Percentiles rank a stretch among this genome's conserved stretches.
Conservation (phyloP, 2,113 vertebrate species). For the Brachypteracias leptosomus region DNA sequence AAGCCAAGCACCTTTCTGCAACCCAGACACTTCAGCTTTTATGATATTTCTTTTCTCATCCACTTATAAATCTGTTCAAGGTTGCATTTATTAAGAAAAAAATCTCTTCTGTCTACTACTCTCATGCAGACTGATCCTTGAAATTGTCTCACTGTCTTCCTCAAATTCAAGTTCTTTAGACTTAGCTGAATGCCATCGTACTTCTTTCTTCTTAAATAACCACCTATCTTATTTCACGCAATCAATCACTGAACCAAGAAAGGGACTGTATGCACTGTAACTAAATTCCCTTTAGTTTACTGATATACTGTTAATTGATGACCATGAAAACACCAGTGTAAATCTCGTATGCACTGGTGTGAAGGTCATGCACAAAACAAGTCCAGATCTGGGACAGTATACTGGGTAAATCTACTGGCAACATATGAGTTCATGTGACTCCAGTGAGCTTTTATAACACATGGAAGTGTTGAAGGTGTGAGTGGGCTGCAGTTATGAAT, state of each 20-base stretch:
- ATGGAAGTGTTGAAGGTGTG: not conserved
- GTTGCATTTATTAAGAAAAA: not conserved
- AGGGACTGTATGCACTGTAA: not conserved
- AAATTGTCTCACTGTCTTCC: not conserved
- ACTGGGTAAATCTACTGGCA: not conserved
- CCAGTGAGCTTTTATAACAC: not conserved
- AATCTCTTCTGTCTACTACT: not conserved
- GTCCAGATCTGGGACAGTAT: not conserved
- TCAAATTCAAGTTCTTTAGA: not conserved
- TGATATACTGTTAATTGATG: not conserved
- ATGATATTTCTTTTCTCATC: not conserved
- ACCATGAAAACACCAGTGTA: not conserved
- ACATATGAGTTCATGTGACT: not conserved
- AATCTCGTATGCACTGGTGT: not conserved
- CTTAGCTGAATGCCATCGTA: not conserved
- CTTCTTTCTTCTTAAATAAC: not conserved
- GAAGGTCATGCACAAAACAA: not conserved
- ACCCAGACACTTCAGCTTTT: not conserved
- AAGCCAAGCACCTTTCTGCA: not conserved
- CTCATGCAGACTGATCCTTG: not conserved
- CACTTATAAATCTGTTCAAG: not conserved
- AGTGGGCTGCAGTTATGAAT: not conserved
- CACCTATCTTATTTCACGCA: not conserved
- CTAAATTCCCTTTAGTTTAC: not conserved
- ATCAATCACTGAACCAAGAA: not conserved